Evolutionary conservation across 2,888 invertebrate species (phyloP).

Genomic region (Margaritifera margaritifera): DNA sequence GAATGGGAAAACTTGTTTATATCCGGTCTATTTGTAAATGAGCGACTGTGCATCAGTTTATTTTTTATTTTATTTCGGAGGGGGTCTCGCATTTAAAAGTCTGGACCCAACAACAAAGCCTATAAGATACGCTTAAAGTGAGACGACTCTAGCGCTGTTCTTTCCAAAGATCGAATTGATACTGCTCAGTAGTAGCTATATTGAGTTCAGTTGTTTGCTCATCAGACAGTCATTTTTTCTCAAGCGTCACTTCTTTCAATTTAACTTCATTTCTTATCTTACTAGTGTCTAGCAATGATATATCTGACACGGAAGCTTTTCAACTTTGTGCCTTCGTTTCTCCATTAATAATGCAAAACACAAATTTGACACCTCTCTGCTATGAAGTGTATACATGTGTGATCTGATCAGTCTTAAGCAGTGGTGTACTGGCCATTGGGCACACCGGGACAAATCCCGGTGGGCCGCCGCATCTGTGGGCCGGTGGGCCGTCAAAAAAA

Average conservation of each 20-base stretch:
- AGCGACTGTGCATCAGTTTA: too few relatives aligned
- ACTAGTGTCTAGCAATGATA: neutral
- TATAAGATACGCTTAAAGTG: constrained; percentile 18
- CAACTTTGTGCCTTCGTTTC: constrained; percentile 4
- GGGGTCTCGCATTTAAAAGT: too few relatives aligned
- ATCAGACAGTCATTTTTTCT: neutral
- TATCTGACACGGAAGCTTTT: constrained; percentile 1
- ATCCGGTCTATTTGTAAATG: too few relatives aligned
- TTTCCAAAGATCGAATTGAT: constrained; percentile 6
- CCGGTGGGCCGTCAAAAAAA: too few relatives aligned
- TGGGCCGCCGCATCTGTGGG: too few relatives aligned
- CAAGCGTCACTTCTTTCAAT: neutral
- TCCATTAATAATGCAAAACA: constrained; percentile 7
- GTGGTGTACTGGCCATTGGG: too few relatives aligned
- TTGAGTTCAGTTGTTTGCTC: constrained; percentile 1
- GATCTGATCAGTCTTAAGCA: neutral
- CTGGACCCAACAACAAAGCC: too few relatives aligned
- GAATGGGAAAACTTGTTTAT: too few relatives aligned
- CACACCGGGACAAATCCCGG: too few relatives aligned
- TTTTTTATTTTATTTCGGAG: too few relatives aligned
- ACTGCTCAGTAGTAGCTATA: constrained; percentile 10
- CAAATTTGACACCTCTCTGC: constrained; percentile 10
- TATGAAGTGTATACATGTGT: constrained; percentile 3
- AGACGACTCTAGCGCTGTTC: constrained; percentile 10
- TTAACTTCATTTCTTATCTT: too few relatives aligned